Base-by-base conservation (phyloP, 1,140 invertebrate species). In the Cotesia vestalis region DNA sequence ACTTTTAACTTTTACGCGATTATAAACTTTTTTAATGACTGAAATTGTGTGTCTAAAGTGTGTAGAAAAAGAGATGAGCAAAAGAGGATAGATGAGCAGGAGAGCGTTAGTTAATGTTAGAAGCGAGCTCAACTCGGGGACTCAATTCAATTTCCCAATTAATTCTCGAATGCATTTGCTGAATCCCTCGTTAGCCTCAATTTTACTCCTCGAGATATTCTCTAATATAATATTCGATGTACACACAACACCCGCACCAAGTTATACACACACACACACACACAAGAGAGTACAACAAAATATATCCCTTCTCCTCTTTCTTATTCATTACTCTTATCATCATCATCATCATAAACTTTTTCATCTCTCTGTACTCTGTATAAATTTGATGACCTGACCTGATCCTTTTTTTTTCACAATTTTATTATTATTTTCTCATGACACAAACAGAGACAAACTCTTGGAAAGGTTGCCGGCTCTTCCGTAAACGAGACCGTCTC, bases 171-270 rank as follows among this genome's bases (percentile, higher is more conserved):
- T 51, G 46, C 63, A 66, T 46, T 38, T 46, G 63, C 63, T 66
- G 63, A 66, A 66, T 66, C 46, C 63, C 63, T 66, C 63, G 63
- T 66, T 66, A 66, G 63, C 38, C 17, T 46, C 63, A 66, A 66
- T 66, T 66, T 66, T 66, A 38, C 27, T 59, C 57, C 63, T 51
- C 63, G 63, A 66, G 63, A 66, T 66, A 66, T 66, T 66, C 63
- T 20, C 38, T 51, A 66, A 66, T 46, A 66, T 51, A 66, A 66
- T 66, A 46, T 66, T 46, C 63, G 35, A 17, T 40, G 63, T 66
- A 27, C 9, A 66, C 38, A 66, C 17, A 17, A 59, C 57, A 55
- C 53, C 17, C 17, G 17, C 57, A 20, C 20, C 57, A 27, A 27
- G 27, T 27, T 27, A 27, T 27, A 27, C 27, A 27, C 27, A 27